Evolutionary conservation across 2,113 vertebrate genomes (phyloP).

Genomic region (Synodontis membranacea): DNA sequence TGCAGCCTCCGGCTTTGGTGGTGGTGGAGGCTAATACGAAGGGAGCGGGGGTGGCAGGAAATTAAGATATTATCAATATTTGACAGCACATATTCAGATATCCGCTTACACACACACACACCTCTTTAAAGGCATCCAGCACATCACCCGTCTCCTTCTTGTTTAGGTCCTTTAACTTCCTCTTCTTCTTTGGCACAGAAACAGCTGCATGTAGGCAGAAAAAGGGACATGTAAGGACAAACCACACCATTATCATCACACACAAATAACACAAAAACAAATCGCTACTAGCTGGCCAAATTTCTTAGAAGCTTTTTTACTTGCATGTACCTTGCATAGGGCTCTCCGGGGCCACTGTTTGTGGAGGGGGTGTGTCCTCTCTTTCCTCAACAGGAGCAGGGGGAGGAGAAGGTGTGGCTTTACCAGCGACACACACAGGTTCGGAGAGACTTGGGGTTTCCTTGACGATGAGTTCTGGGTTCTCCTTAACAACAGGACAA

Average conservation of each 20-base stretch:
- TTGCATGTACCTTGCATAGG: slow-evolving; percentile 78
- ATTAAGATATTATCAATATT: neutral
- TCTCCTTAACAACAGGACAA: neutral
- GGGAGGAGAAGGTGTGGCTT: slow-evolving; percentile 42
- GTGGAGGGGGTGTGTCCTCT: slow-evolving; percentile 70
- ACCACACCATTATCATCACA: slow-evolving; percentile 16
- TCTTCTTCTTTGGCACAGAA: slow-evolving; percentile 96
- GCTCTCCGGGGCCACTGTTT: slow-evolving; percentile 69
- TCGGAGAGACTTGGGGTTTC: neutral
- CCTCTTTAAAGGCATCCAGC: slow-evolving; percentile 97
- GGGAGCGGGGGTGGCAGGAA: neutral
- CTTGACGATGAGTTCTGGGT: neutral
- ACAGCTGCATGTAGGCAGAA: slow-evolving; percentile 70
- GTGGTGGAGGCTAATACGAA: slow-evolving; percentile 13
- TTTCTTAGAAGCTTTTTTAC: neutral
- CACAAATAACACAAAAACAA: neutral
- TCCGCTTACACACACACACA: slow-evolving; percentile 56
- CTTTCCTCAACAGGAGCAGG: slow-evolving; percentile 57
- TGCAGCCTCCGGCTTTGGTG: slow-evolving; percentile 62
- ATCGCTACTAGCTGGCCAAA: neutral
- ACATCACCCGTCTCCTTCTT: slow-evolving; percentile 94
- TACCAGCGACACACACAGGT: slow-evolving; percentile 24
- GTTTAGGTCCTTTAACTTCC: slow-evolving; percentile 93
- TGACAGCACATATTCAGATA: neutral
- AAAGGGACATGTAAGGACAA: neutral